Conservation (phyloP, 2,888 invertebrate species). For the Desoria tigrina region DNA sequence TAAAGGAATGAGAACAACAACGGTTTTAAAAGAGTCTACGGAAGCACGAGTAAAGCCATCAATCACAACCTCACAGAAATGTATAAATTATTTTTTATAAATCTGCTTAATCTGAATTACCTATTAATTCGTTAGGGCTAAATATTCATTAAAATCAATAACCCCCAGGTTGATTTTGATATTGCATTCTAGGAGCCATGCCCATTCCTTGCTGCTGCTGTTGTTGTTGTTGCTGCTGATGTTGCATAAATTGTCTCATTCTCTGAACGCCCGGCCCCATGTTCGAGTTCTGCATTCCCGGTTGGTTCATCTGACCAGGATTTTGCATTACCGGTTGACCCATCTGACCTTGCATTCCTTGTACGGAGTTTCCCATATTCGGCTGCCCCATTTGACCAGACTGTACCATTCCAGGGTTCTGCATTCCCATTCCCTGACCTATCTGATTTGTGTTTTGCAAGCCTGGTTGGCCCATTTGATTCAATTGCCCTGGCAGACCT, state of each 20-base stretch:
- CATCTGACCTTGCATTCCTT: conserved; percentile 25
- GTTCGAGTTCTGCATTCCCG: conserved; percentile 48
- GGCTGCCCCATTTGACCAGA: conserved; percentile 41
- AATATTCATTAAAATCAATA: conserved; percentile 31
- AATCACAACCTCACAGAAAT: no score
- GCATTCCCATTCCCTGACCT: conserved; percentile 23
- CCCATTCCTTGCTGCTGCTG: conserved; percentile 62
- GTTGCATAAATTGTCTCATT: conserved; percentile 51
- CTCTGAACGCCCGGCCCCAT: conserved; percentile 45
- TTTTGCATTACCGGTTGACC: conserved; percentile 35
- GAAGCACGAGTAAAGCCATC: no score
- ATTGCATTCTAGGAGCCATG: conserved; percentile 50
- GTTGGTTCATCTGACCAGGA: conserved; percentile 41
- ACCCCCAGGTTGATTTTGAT: conserved; percentile 49
- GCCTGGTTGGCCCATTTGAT: conserved; percentile 20
- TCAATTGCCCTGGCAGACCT: conserved; percentile 12
- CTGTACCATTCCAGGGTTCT: conserved; percentile 24
- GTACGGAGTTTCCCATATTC: conserved; percentile 38
- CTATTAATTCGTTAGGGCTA: no score
- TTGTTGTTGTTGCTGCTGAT: conserved; percentile 58
- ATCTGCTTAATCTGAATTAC: no score
- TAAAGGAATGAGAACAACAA: no score
- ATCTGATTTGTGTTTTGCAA: conserved; percentile 21
- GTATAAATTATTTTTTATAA: no score
- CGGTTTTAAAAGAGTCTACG: no score